These are phyloP conservation scores for Hydropsyche tenuis DNA, from an alignment of 1,140 invertebrate species.

Conservation along the genomic window DNA sequence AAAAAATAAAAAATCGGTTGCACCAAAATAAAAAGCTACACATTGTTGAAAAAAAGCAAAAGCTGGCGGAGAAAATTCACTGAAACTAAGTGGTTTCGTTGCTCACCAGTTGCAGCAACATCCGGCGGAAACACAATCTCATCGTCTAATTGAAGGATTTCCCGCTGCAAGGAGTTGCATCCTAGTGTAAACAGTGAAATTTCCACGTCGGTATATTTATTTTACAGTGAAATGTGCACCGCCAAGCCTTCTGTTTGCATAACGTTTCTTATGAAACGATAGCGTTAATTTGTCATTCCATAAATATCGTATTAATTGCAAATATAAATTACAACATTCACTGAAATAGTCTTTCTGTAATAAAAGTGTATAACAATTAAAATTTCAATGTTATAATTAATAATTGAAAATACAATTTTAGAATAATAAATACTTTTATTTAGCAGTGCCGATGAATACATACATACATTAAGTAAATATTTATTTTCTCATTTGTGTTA, in stretches of 20 bases:
- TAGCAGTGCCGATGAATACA: too few species aligned
- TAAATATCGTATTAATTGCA: neutral
- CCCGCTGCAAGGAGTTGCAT: constrained; percentile 46
- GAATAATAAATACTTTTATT: too few species aligned
- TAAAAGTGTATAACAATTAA: too few species aligned
- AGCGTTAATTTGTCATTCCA: neutral
- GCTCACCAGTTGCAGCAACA: constrained; percentile 45
- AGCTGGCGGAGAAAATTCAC: constrained; percentile 7
- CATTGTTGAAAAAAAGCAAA: neutral
- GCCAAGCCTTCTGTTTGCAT: constrained; percentile 39
- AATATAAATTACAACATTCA: too few species aligned
- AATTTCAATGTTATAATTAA: too few species aligned
- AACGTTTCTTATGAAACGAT: constrained; percentile 26
- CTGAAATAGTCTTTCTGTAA: too few species aligned
- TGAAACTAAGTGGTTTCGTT: constrained; percentile 47
- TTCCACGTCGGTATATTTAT: constrained; percentile 39
- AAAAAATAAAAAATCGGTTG: constrained; percentile 14
- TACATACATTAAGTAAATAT: too few species aligned
- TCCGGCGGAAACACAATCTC: constrained; percentile 50
- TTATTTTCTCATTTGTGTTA: too few species aligned
- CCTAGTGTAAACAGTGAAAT: constrained; percentile 43
- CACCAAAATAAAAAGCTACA: too few species aligned
- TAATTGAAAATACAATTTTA: too few species aligned
- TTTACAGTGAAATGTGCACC: constrained; percentile 31
- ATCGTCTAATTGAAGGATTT: constrained; percentile 51